These are phyloP conservation scores for Siniperca knerii DNA, from an alignment of 2,113 vertebrate species.

Conservation along the genomic window DNA sequence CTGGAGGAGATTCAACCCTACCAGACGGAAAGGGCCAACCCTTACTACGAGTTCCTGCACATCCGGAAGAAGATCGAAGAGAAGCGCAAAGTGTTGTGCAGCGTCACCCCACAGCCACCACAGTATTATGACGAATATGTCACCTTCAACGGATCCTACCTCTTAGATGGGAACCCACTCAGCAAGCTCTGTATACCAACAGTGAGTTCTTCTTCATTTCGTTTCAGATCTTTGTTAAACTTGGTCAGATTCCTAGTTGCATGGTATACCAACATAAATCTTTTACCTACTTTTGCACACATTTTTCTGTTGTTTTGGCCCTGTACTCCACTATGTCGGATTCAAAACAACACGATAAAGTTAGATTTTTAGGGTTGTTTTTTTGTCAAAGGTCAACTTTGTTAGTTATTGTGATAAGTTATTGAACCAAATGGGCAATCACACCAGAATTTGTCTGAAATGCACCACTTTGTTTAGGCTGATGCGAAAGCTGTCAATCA, in stretches of 20 bases:
- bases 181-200: conserved; percentile 99
- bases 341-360: neutral
- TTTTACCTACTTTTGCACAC: neutral
- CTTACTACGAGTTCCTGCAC: conserved; percentile 98
- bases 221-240: neutral
- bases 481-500: too few relatives aligned
- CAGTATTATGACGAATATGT: conserved; percentile 99
- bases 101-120: conserved; percentile 96
- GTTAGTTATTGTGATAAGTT: neutral
- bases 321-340: neutral
- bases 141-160: conserved; percentile 98
- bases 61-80: conserved; percentile 98
- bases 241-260: neutral
- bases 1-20: conserved; percentile 98
- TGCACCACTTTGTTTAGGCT: too few relatives aligned
- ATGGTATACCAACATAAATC: neutral
- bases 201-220: conserved; percentile 84
- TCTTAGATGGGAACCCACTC: conserved; percentile 97
- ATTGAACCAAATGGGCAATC: neutral
- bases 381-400: too few relatives aligned
- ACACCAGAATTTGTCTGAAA: too few relatives aligned
- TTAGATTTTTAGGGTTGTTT: neutral
- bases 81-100: conserved; percentile 96
- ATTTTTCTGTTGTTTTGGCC: neutral
- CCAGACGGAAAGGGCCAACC: conserved; percentile 97